Evolutionary conservation across 1,140 invertebrate genomes (phyloP), one percentile per base, ranked within the genome.

Genomic region (Diprion similis): DNA sequence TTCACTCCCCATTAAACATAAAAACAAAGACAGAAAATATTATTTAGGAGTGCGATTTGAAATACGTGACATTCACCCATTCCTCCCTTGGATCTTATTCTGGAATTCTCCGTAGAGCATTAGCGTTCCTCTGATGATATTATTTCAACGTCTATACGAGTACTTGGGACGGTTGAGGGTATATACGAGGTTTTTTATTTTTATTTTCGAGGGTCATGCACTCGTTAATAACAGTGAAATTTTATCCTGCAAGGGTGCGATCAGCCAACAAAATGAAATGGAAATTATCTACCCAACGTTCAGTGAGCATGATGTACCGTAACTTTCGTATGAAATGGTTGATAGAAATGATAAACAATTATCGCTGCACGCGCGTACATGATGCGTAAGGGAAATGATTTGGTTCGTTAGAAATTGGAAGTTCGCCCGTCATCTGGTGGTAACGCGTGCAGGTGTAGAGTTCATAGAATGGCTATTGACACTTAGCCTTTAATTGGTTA

Each of bases 1-100:
- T 82, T 82, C 71, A 80, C 80, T 78, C 71, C 71, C 75, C 80
- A 79, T 82, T 82, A 78, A 80, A 74, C 78, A 71, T 75, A 67
- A 70, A 80, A 78, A 79, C 76, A 76, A 75, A 78, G 78, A 69
- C 59, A 17, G 73, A 70, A 76, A 76, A 77, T 77, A 74, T 79
- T 68, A 68, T 73, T 17, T 67, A 45, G 67, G 66, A 74, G 70
- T 68, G 68, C 51, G 51, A 59, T 59, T 59, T 59, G 51, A 59
- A 59, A 59, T 59, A 59, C 51, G n/a, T 68, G 66, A 46, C 45
- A 68, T 74, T 79, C 71, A 66, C 71, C 47, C 17, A 71, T 13
- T 15, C 6, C 11, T 68, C 11, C 15, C 65, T 65, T 10, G 24
- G 18, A 46, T 45, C 11, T 68, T 13, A 19, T 64, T 66, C 18